Conservation (phyloP, 2,888 invertebrate species). For the Zaprionus obscuricornis region DNA sequence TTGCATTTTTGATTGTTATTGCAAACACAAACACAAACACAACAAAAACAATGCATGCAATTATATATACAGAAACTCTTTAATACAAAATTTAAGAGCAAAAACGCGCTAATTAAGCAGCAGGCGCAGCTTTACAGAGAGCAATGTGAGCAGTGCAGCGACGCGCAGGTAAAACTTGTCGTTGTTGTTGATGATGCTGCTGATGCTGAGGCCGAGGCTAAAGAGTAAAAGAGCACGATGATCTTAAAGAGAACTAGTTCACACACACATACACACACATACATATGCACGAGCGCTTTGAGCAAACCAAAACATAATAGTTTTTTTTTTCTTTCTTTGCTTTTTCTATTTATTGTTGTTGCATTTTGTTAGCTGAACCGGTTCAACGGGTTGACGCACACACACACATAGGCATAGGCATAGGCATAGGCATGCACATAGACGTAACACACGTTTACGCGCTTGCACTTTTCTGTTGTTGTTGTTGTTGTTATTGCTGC, state of each 20-base stretch:
- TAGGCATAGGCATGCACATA: neutral
- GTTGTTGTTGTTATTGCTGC: slow-evolving; percentile 32
- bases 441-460: slow-evolving; percentile 4
- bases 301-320: slow-evolving; percentile 35
- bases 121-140: slow-evolving; percentile 18
- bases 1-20: slow-evolving; percentile 50
- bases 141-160: neutral
- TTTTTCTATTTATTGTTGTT: slow-evolving; percentile 27
- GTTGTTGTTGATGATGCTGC: slow-evolving; percentile 4
- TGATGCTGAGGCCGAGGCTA: slow-evolving; percentile 3
- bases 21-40: slow-evolving; percentile 11
- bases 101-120: slow-evolving; percentile 23
- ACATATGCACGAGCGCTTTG: neutral
- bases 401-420: slow-evolving; percentile 12
- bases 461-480: slow-evolving; percentile 41
- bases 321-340: slow-evolving; percentile 7
- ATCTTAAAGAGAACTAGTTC: slow-evolving; percentile 28
- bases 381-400: slow-evolving; percentile 60
- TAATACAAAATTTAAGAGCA: neutral
- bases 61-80: slow-evolving; percentile 1
- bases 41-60: neutral
- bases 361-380: slow-evolving; percentile 51
- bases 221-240: slow-evolving; percentile 10
- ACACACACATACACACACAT: slow-evolving; percentile 1
- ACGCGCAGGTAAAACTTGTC: neutral